Conservation (phyloP, 2,113 vertebrate species). For the Thryonomys swinderianus region DNA sequence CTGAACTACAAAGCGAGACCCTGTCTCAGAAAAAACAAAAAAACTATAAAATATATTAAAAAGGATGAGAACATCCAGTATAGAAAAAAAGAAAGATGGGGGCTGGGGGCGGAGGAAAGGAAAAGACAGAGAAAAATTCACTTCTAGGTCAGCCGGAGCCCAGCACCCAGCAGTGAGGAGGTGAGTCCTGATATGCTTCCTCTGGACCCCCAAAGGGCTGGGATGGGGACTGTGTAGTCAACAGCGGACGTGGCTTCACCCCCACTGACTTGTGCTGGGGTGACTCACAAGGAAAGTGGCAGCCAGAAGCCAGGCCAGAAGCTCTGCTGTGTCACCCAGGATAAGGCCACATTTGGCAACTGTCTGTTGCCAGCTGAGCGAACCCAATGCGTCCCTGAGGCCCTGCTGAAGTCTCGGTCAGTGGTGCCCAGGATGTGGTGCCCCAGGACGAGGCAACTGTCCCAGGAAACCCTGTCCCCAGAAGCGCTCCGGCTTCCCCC, state of each 20-base stretch:
- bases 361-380: neutral
- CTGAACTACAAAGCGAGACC: neutral
- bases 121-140: neutral
- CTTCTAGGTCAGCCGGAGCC: neutral
- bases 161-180: neutral
- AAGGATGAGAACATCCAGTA: too few species aligned
- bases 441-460: neutral
- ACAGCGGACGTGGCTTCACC: accelerated
- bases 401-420: neutral
- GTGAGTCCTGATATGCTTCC: neutral
- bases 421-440: too few species aligned
- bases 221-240: neutral
- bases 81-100: too few species aligned
- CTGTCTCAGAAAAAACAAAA: neutral
- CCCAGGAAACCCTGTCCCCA: neutral
- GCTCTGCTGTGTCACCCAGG: neutral
- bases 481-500: neutral
- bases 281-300: slow-evolving; percentile 21
- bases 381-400: neutral
- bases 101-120: neutral
- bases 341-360: neutral
- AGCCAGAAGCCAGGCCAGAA: neutral
- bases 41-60: neutral
- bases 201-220: neutral
- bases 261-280: neutral